These are phyloP conservation scores for Itoplectis maculator DNA, from an alignment of 2,888 invertebrate species.

Conservation along the genomic window DNA sequence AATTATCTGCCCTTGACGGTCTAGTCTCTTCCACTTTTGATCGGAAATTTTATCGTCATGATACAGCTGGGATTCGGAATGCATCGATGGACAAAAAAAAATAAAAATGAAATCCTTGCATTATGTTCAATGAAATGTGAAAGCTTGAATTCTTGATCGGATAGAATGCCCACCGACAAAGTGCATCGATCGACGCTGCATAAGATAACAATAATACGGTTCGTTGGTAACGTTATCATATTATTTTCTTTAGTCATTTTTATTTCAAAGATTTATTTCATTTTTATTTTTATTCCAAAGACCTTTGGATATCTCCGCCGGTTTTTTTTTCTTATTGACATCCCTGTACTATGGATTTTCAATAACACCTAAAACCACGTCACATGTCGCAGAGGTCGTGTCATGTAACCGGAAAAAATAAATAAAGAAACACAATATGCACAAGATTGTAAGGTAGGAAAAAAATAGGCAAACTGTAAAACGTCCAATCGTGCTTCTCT, in stretches of 20 bases:
- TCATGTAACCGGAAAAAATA: neutral
- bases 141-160: conserved; percentile 3
- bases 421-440: neutral
- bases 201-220: no score
- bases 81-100: neutral
- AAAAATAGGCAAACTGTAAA: conserved; percentile 49
- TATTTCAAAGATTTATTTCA: no score
- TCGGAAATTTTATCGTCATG: conserved; percentile 38
- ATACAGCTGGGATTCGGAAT: conserved; percentile 34
- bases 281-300: neutral
- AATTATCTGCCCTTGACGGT: conserved; percentile 36
- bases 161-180: neutral
- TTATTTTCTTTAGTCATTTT: no score
- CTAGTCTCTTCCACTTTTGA: neutral
- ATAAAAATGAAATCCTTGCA: neutral
- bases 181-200: neutral
- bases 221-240: no score
- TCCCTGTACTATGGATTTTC: neutral
- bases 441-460: conserved; percentile 23
- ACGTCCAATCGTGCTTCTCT: conserved; percentile 49
- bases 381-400: neutral
- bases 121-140: conserved; percentile 13
- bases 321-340: neutral
- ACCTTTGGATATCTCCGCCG: neutral
- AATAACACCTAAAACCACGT: neutral